phyloP scores from a whole-genome alignment of 2,113 vertebrate species.

The Echinops telfairi region DNA sequence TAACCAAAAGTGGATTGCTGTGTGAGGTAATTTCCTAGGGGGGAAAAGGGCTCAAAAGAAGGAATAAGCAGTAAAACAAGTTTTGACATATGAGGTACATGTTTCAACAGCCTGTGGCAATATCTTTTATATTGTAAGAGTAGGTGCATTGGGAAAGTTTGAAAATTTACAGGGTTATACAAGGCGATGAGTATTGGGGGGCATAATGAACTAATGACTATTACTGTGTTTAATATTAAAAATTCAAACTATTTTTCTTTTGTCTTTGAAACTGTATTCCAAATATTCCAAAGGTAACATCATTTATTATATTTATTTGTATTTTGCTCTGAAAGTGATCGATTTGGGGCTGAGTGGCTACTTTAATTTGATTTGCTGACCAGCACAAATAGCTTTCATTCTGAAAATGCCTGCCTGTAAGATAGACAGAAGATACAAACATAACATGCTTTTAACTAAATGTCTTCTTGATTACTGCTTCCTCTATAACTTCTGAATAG shows the following conservation, averaged over 20 bases:
- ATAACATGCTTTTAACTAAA: not conserved
- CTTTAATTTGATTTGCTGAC: not conserved
- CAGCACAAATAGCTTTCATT: not conserved
- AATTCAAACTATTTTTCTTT: not conserved
- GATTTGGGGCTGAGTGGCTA: not conserved
- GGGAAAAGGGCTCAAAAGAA: no score
- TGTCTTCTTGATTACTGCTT: constrained; percentile 25
- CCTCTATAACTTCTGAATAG: not conserved
- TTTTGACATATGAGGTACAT: no score
- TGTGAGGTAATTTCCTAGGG: no score
- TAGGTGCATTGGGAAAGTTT: no score
- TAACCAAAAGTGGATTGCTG: no score
- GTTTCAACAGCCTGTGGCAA: no score
- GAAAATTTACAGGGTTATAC: no score
- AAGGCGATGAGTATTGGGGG: no score
- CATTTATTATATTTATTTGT: not conserved
- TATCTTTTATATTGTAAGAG: no score
- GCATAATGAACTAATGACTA: constrained; percentile 4
- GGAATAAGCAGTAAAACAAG: no score
- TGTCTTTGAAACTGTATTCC: no score
- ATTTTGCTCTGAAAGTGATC: constrained; percentile 24
- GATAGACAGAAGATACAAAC: not conserved
- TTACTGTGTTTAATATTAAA: not conserved
- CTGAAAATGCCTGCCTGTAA: constrained; percentile 15
- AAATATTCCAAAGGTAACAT: no score